Evolutionary conservation across 1,140 invertebrate genomes (phyloP).

Genomic region (Trigoniulus corallinus): DNA sequence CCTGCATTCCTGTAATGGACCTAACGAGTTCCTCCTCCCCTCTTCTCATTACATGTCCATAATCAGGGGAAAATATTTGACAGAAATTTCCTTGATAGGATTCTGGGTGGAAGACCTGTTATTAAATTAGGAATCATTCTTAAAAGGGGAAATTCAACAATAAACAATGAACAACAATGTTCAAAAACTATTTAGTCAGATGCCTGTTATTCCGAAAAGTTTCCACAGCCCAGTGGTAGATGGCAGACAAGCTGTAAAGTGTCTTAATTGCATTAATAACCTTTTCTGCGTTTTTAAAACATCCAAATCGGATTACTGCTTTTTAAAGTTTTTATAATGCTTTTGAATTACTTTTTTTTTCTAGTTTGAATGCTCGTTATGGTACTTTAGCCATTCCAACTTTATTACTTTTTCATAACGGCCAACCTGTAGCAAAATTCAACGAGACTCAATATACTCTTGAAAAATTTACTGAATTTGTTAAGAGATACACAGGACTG

Average conservation of each 20-base stretch:
- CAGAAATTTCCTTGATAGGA: not conserved
- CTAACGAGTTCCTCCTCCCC: too few relatives aligned
- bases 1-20: too few relatives aligned
- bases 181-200: too few relatives aligned
- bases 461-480: slow-evolving; percentile 60
- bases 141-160: not conserved
- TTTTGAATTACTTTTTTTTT: slow-evolving; percentile 11
- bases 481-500: slow-evolving; percentile 56
- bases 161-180: too few relatives aligned
- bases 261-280: not conserved
- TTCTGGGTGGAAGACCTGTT: not conserved
- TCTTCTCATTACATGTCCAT: too few relatives aligned
- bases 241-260: too few relatives aligned
- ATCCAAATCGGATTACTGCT: too few relatives aligned
- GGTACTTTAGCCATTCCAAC: slow-evolving; percentile 88
- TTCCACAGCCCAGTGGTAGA: too few relatives aligned
- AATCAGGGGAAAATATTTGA: not conserved
- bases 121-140: not conserved
- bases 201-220: too few relatives aligned
- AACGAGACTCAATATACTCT: slow-evolving; percentile 68
- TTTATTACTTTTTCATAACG: slow-evolving; percentile 82
- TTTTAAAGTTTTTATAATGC: too few relatives aligned
- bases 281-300: too few relatives aligned
- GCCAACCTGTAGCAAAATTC: slow-evolving; percentile 65
- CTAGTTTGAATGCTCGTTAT: slow-evolving; percentile 65